phyloP scores from a whole-genome alignment of 2,797 vertebrate genomes.

The Gadopsis bispinosus region DNA sequence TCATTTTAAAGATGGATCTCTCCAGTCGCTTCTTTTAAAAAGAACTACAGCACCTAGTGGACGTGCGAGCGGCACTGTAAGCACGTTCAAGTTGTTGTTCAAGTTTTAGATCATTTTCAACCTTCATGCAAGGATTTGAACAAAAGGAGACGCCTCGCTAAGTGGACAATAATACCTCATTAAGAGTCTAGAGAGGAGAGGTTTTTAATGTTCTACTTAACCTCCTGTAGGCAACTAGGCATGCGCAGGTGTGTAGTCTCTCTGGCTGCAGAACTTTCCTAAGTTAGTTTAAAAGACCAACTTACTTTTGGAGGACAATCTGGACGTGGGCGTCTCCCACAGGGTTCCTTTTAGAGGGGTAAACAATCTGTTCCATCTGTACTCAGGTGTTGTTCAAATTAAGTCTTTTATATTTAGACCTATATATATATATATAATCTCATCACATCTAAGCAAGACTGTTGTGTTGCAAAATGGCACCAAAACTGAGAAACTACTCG shows the following conservation, averaged over 20 bases:
- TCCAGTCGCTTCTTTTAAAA: neutral
- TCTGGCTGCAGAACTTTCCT: neutral
- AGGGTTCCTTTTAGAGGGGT: neutral
- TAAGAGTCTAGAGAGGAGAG: constrained; percentile 8
- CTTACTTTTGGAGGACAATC: constrained; percentile 19
- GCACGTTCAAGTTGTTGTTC: neutral
- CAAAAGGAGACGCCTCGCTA: neutral
- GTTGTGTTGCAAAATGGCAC: neutral
- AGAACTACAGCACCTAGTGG: neutral
- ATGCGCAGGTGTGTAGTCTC: neutral
- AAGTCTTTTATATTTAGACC: neutral
- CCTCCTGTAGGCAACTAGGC: neutral
- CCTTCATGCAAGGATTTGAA: constrained; percentile 12
- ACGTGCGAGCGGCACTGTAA: constrained; percentile 1
- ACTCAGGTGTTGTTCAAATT: neutral
- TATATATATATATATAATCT: neutral
- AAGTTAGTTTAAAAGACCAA: neutral
- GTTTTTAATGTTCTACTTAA: constrained; percentile 13
- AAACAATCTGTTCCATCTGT: constrained; percentile 13
- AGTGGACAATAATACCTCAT: constrained; percentile 8
- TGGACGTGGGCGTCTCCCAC: constrained; percentile 1
- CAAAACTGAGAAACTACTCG: neutral
- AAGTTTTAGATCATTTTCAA: neutral
- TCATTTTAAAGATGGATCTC: constrained; percentile 20
- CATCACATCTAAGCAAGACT: no score